Percentiles rank a stretch among this genome's conserved stretches.
Conservation (phyloP, 2,797 vertebrate species). For the Leptodactylus fallax region DNA sequence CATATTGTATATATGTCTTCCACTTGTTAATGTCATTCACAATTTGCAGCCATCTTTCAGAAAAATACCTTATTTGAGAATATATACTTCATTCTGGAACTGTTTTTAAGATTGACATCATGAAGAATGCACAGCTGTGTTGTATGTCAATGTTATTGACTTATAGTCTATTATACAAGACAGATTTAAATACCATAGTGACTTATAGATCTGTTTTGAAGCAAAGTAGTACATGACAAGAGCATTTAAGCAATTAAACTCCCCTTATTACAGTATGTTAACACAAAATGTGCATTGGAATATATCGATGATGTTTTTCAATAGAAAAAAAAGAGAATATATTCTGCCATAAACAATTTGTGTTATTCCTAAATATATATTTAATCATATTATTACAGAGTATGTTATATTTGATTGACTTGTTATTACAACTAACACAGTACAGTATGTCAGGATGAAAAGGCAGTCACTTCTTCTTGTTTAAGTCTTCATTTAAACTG, state of each 20-base stretch:
- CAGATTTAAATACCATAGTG: constrained; percentile 38
- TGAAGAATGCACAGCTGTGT: constrained; percentile 45
- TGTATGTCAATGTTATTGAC: constrained; percentile 29
- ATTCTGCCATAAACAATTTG: not conserved
- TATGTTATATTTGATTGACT: not conserved
- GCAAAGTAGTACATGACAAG: constrained; percentile 28
- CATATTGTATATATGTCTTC: too few relatives aligned
- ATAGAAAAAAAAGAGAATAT: not conserved
- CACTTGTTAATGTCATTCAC: not conserved
- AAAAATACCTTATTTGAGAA: not conserved
- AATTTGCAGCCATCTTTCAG: not conserved
- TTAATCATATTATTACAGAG: not conserved
- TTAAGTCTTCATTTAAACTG: too few relatives aligned
- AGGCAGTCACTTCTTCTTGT: too few relatives aligned
- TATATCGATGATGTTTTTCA: not conserved
- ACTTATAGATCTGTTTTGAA: constrained; percentile 29
- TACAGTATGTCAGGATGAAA: too few relatives aligned
- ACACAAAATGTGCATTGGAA: constrained; percentile 2
- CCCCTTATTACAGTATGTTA: not conserved
- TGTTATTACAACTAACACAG: too few relatives aligned
- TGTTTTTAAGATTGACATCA: constrained; percentile 23
- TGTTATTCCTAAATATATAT: not conserved
- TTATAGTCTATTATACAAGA: constrained; percentile 21
- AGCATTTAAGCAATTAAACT: constrained; percentile 33
- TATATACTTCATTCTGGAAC: not conserved